These are phyloP conservation scores for Manduca sexta DNA, from an alignment of 1,140 invertebrate species.

Conservation along the genomic window DNA sequence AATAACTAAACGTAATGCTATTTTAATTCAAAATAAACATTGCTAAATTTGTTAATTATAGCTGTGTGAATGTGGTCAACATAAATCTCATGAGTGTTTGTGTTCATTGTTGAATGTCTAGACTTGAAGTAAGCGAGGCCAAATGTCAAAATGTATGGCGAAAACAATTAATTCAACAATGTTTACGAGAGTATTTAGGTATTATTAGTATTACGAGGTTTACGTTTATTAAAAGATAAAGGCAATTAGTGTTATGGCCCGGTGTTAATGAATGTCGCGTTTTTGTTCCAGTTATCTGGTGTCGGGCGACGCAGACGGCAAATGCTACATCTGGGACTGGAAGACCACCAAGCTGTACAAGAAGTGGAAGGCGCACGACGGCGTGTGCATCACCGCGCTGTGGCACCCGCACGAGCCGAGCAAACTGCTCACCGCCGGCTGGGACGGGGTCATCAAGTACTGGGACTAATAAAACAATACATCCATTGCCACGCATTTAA, in stretches of 20 bases:
- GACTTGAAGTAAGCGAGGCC: too few relatives aligned
- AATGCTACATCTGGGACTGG: slow-evolving; percentile 99
- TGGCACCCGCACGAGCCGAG: slow-evolving; percentile 99
- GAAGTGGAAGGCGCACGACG: slow-evolving; percentile 99
- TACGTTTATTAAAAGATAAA: not conserved
- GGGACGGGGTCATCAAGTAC: slow-evolving; percentile 98
- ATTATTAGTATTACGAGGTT: too few relatives aligned
- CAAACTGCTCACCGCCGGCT: slow-evolving; percentile 95
- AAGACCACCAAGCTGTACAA: slow-evolving; percentile 98
- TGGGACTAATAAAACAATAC: slow-evolving; percentile 87
- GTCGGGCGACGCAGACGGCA: slow-evolving; percentile 99
- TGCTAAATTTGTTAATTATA: too few relatives aligned
- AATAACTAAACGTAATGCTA: too few relatives aligned
- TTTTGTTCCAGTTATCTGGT: slow-evolving; percentile 88
- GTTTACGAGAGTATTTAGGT: too few relatives aligned
- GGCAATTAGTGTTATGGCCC: not conserved
- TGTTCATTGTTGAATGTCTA: too few relatives aligned
- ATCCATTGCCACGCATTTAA: slow-evolving; percentile 38
- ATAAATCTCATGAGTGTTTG: too few relatives aligned
- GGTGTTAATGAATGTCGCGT: not conserved
- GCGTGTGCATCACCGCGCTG: slow-evolving; percentile 93
- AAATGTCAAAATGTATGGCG: too few relatives aligned
- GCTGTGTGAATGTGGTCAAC: too few relatives aligned
- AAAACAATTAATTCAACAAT: too few relatives aligned
- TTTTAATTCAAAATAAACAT: too few relatives aligned